Evolutionary conservation across 92 coral and sea anemone genomes (phyloP).

Genomic region (Ricordea florida): DNA sequence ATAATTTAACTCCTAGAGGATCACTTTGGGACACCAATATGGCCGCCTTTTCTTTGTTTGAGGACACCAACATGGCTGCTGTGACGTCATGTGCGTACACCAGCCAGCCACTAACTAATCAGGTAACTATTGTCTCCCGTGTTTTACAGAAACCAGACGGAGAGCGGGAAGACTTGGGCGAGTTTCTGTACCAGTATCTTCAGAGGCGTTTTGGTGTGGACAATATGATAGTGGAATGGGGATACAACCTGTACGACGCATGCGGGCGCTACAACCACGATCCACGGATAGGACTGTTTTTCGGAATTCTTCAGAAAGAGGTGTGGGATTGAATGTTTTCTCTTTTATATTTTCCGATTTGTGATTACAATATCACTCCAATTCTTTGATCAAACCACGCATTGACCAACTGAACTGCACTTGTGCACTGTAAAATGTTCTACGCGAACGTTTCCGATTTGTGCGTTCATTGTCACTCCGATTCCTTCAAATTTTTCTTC

Average conservation of each 20-base stretch:
- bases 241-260: constrained; percentile 92
- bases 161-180: constrained; percentile 80
- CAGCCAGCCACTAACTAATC: too few species aligned
- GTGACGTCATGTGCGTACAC: too few species aligned
- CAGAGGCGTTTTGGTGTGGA: constrained; percentile 97
- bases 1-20: too few species aligned
- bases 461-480: too few species aligned
- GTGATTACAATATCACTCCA: neutral
- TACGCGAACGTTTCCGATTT: too few species aligned
- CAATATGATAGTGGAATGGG: constrained; percentile 95
- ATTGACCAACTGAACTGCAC: too few species aligned
- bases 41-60: too few species aligned
- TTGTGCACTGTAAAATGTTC: too few species aligned
- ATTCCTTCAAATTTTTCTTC: too few species aligned
- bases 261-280: constrained; percentile 91
- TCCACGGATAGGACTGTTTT: constrained; percentile 87
- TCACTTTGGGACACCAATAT: too few species aligned
- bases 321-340: constrained; percentile 15
- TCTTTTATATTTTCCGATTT: neutral
- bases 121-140: too few species aligned
- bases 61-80: too few species aligned
- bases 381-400: neutral
- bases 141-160: constrained; percentile 72
- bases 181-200: constrained; percentile 83
- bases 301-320: constrained; percentile 88